Conservation (phyloP, 1,140 invertebrate species). For the Brachionus paranguensis region DNA sequence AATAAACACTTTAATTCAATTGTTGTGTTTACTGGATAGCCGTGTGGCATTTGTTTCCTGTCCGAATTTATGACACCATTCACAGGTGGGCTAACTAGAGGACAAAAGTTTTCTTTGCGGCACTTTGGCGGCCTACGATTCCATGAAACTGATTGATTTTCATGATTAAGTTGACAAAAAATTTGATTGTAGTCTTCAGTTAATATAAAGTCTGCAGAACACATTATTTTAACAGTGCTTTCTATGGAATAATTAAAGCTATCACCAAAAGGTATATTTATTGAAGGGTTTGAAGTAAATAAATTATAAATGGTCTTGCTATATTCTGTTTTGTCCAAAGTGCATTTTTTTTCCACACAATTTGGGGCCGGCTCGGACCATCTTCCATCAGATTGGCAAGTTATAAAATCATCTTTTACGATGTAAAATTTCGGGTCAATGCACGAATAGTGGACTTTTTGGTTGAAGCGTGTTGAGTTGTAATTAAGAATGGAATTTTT, state of each 20-base stretch:
- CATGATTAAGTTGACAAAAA: background rate
- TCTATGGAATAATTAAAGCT: conserved; percentile 10
- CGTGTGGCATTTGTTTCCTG: background rate
- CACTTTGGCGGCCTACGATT: background rate
- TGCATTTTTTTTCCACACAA: conserved; percentile 30
- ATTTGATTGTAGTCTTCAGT: background rate
- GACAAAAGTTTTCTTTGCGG: background rate
- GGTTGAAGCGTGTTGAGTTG: background rate
- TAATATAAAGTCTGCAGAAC: background rate
- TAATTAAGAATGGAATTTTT: conserved; percentile 1
- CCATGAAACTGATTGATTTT: background rate
- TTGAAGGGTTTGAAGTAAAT: background rate
- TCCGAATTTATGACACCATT: background rate
- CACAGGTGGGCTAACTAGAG: background rate
- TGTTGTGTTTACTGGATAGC: conserved; percentile 6
- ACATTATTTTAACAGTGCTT: background rate
- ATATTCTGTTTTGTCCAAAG: background rate
- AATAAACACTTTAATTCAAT: background rate
- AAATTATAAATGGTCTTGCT: background rate
- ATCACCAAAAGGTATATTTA: background rate
- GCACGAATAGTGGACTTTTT: background rate
- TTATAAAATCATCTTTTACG: background rate
- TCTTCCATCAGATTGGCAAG: background rate
- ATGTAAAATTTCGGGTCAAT: background rate
- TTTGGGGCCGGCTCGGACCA: background rate